Evolutionary conservation across 2,113 vertebrate species (phyloP).

Genomic region (Pitta sordida): DNA sequence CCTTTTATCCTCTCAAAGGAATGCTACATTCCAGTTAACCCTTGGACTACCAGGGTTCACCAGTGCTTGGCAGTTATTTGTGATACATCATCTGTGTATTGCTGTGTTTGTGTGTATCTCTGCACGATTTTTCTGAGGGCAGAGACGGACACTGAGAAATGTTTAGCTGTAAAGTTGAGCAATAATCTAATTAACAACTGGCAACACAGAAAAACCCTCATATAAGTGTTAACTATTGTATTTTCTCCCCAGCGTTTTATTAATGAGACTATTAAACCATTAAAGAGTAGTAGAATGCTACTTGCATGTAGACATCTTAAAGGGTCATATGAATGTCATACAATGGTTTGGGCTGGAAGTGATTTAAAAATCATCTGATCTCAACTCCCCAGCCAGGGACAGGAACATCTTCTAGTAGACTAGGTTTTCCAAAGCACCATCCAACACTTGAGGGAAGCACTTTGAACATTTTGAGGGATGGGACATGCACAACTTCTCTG

Average conservation of each 20-base stretch:
- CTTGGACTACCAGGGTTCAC: background rate
- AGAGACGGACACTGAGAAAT: background rate
- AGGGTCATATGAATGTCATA: background rate
- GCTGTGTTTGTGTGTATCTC: background rate
- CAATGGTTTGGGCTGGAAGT: background rate
- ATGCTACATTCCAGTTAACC: conserved; percentile 49
- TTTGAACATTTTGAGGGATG: background rate
- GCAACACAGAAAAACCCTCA: background rate
- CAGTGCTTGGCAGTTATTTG: background rate
- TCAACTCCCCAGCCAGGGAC: background rate
- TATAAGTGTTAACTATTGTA: background rate
- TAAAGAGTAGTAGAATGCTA: background rate
- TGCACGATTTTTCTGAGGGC: background rate
- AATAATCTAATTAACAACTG: background rate
- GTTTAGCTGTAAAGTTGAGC: background rate
- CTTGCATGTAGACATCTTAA: background rate
- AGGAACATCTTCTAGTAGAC: background rate
- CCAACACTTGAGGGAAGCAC: too few species aligned
- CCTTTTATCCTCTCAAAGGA: conserved; percentile 58
- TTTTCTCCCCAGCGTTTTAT: background rate
- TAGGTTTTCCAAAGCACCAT: background rate
- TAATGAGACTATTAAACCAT: background rate
- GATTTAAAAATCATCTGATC: background rate
- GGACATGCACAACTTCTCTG: background rate
- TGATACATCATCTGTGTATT: background rate